These are phyloP conservation scores for Gymnoscopelus microlampas DNA, from an alignment of 2,797 vertebrate species.

Conservation along the genomic window DNA sequence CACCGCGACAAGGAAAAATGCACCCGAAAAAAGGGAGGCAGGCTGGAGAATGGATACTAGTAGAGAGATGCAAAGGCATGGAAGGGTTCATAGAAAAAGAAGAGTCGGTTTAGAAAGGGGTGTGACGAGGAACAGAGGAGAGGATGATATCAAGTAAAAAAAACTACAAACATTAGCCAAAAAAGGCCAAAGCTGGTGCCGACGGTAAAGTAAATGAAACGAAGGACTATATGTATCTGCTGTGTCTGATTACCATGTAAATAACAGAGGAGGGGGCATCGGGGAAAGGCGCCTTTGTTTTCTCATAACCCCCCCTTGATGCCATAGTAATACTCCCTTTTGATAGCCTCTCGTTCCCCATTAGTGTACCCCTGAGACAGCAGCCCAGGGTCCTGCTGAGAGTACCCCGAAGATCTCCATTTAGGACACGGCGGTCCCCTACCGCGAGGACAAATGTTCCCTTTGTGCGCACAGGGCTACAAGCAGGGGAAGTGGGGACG, in stretches of 20 bases:
- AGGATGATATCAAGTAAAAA: conserved; percentile 43
- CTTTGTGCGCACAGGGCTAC: conserved; percentile 72
- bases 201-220: conserved; percentile 72
- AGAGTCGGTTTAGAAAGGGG: conserved; percentile 25
- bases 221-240: conserved; percentile 72
- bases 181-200: conserved; percentile 27
- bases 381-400: conserved; percentile 65
- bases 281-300: conserved; percentile 79
- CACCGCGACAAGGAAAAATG: conserved; percentile 75
- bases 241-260: conserved; percentile 83
- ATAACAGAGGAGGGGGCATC: conserved; percentile 63
- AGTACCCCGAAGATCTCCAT: conserved; percentile 74
- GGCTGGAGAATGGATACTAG: conserved; percentile 57
- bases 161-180: conserved; percentile 43
- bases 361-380: conserved; percentile 78
- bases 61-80: conserved; percentile 48
- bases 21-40: conserved; percentile 40
- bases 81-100: conserved; percentile 54
- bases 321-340: conserved; percentile 82
- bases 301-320: conserved; percentile 75
- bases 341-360: conserved; percentile 83
- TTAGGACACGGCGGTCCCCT: conserved; percentile 75
- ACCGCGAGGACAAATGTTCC: conserved; percentile 80
- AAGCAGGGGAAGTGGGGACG: conserved; percentile 75
- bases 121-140: conserved; percentile 24